A percentile compares a stretch with the other conserved stretches of the same genome.
These are phyloP conservation scores for Garrulus glandarius DNA, from an alignment of 2,797 vertebrate genomes.

Conservation along the genomic window DNA sequence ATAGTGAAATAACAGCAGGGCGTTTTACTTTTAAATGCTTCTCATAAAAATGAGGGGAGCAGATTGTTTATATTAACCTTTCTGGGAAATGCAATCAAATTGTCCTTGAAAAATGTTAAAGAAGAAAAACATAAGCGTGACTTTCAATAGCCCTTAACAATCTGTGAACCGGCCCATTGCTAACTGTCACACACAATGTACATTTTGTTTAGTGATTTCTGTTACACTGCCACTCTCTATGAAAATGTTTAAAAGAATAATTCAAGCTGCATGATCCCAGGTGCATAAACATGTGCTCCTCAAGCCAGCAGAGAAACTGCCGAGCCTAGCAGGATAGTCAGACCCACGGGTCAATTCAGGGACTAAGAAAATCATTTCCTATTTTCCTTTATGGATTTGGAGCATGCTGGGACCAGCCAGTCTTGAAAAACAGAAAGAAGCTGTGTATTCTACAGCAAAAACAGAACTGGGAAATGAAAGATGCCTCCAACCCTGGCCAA, in stretches of 20 bases:
- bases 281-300: constrained; percentile 53
- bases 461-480: constrained; percentile 57
- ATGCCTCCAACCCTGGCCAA: constrained; percentile 2
- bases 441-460: constrained; percentile 50
- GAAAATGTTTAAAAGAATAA: constrained; percentile 72
- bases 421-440: constrained; percentile 63
- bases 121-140: constrained; percentile 67
- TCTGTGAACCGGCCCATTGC: constrained; percentile 64
- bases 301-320: constrained; percentile 55
- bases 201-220: constrained; percentile 70
- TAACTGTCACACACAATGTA: constrained; percentile 71
- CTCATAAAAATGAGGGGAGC: constrained; percentile 68
- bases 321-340: constrained; percentile 49
- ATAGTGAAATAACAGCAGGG: constrained; percentile 65
- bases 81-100: constrained; percentile 69
- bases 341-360: constrained; percentile 52
- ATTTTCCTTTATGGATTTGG: constrained; percentile 60
- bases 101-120: constrained; percentile 70
- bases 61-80: constrained; percentile 72
- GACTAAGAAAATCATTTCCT: constrained; percentile 66
- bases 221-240: constrained; percentile 63
- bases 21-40: constrained; percentile 61
- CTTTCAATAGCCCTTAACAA: constrained; percentile 72
- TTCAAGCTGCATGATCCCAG: constrained; percentile 66
- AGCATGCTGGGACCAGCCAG: constrained; percentile 53